These are phyloP conservation scores for Chironex yamaguchii DNA, from an alignment of 30 jellyfish, hydroid and myxozoan species.

Conservation along the genomic window DNA sequence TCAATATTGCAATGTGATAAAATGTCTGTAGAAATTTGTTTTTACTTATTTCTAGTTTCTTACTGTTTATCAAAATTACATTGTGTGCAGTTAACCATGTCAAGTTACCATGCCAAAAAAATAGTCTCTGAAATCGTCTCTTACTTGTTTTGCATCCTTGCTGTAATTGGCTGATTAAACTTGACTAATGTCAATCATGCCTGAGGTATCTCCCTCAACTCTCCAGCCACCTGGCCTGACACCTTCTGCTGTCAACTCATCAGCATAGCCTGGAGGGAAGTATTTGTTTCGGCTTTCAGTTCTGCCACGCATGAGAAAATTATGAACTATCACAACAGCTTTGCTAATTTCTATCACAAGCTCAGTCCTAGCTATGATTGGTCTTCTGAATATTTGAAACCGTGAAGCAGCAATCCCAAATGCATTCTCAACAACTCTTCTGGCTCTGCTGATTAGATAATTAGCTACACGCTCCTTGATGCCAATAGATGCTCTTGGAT, in stretches of 20 bases:
- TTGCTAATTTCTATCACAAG: slow-evolving; percentile 53
- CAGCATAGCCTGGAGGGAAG: slow-evolving; percentile 70
- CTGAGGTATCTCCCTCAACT: slow-evolving; percentile 59
- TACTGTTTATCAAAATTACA: too few species aligned
- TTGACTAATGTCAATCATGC: slow-evolving; percentile 39
- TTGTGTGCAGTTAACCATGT: too few species aligned
- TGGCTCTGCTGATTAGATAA: slow-evolving; percentile 69
- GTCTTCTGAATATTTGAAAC: slow-evolving; percentile 68
- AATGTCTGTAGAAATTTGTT: too few species aligned
- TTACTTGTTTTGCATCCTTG: slow-evolving; percentile 70
- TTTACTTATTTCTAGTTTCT: too few species aligned
- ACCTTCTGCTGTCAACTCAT: slow-evolving; percentile 65
- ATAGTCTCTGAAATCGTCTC: slow-evolving; percentile 75
- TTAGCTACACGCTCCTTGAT: slow-evolving; percentile 56
- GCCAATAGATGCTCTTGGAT: slow-evolving; percentile 67
- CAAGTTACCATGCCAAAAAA: too few species aligned
- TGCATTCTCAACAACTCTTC: slow-evolving; percentile 68
- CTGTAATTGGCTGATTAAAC: slow-evolving; percentile 66
- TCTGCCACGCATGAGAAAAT: slow-evolving; percentile 65
- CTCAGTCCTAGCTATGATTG: slow-evolving; percentile 70
- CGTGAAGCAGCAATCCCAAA: slow-evolving; percentile 75
- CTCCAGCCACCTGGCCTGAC: slow-evolving; percentile 84
- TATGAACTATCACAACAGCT: slow-evolving; percentile 72
- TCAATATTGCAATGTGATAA: too few species aligned
- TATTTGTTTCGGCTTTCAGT: slow-evolving; percentile 33